phyloP scores from a whole-genome alignment of 2,113 vertebrate genomes.

The Anthoscopus minutus region DNA sequence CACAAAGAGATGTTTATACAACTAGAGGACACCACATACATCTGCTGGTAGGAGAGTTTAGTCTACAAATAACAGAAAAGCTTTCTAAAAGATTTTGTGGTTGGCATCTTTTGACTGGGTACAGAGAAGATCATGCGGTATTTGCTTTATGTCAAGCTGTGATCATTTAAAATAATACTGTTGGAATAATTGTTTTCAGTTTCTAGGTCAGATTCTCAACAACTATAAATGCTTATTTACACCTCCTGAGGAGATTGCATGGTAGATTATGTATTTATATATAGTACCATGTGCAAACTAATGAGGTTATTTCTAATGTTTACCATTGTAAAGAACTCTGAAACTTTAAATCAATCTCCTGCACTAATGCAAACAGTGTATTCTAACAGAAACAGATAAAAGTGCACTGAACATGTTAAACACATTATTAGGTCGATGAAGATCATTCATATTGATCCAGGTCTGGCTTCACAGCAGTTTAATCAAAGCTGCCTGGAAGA shows the following conservation, averaged over 20 bases:
- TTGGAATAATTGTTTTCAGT: not conserved
- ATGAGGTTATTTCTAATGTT: conserved; percentile 6
- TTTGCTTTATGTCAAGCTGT: not conserved
- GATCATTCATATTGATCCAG: conserved; percentile 75
- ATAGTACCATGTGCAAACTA: not conserved
- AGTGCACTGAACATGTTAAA: conserved; percentile 59
- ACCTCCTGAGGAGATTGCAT: not conserved
- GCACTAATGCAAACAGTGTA: conserved; percentile 26
- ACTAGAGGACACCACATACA: not conserved
- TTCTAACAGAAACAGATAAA: conserved; percentile 29
- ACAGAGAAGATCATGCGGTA: not conserved
- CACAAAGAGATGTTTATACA: not conserved
- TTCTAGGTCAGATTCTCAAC: not conserved
- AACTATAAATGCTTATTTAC: not conserved
- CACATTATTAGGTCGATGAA: conserved; percentile 73
- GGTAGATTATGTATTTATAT: not conserved
- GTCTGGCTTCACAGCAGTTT: conserved; percentile 67
- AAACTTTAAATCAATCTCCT: conserved; percentile 50
- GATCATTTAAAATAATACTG: not conserved
- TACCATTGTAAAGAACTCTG: not conserved
- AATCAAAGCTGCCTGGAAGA: conserved; percentile 66
- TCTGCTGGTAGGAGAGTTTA: not conserved
- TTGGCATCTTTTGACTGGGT: not conserved
- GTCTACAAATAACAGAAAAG: not conserved
- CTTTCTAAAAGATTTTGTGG: not conserved